Conservation (phyloP, 2,797 vertebrate species). For the Enteromius trimaculatus region DNA sequence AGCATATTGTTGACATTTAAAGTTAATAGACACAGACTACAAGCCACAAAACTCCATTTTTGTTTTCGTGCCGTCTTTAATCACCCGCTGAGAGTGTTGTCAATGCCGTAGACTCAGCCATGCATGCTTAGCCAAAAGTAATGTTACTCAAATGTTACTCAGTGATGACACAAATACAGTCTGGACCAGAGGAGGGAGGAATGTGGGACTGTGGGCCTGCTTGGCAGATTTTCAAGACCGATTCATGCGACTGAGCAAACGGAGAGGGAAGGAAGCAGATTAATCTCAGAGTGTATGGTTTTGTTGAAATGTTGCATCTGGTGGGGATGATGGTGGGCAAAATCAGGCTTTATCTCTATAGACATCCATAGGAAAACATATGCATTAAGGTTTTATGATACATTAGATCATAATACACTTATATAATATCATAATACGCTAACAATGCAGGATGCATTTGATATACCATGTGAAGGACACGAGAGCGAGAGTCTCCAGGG, state of each 20-base stretch:
- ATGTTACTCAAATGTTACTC: constrained; percentile 51
- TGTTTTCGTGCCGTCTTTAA: constrained; percentile 51
- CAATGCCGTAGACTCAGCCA: constrained; percentile 65
- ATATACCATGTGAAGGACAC: neutral
- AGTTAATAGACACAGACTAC: neutral
- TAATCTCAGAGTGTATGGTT: neutral
- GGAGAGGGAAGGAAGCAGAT: neutral
- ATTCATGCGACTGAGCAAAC: constrained; percentile 41
- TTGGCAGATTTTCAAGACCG: constrained; percentile 34
- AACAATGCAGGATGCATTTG: neutral
- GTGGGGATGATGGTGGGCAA: neutral
- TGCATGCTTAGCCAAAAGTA: constrained; percentile 59
- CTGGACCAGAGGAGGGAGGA: constrained; percentile 17
- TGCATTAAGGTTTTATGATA: neutral
- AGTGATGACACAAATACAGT: constrained; percentile 18
- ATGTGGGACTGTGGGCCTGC: constrained; percentile 6
- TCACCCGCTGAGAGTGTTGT: constrained; percentile 66
- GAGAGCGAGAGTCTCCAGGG: neutral
- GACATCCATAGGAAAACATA: constrained; percentile 2
- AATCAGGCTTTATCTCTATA: neutral
- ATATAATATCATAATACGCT: neutral
- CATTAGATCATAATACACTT: neutral
- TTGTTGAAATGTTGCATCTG: constrained; percentile 2
- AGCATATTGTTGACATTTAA: neutral
- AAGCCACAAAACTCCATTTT: neutral